These are phyloP conservation scores for Arrhamphus sclerolepis DNA, from an alignment of 2,797 vertebrate genomes.

Conservation along the genomic window DNA sequence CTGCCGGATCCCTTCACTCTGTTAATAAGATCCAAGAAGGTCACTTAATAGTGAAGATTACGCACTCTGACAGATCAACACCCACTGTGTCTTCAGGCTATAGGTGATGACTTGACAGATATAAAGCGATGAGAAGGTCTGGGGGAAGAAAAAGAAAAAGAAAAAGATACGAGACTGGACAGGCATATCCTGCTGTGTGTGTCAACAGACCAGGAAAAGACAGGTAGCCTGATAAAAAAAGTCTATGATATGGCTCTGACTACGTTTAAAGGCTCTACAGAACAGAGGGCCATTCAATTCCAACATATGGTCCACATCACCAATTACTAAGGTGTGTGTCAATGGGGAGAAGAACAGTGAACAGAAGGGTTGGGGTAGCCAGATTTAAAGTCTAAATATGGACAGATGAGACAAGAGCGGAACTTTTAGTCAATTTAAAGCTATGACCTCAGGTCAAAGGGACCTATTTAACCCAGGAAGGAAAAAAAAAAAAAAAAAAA, in stretches of 20 bases:
- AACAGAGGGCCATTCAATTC: conserved; percentile 68
- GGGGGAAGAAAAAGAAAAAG: not conserved
- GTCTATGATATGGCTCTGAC: conserved; percentile 41
- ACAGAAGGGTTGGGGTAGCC: conserved; percentile 38
- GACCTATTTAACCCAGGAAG: conserved; percentile 16
- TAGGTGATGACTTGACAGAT: conserved; percentile 27
- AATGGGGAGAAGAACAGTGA: conserved; percentile 52
- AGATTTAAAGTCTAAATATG: conserved; percentile 46
- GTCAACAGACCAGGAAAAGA: conserved; percentile 27
- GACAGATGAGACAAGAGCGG: conserved; percentile 45
- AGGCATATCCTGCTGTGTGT: not conserved
- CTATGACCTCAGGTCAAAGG: conserved; percentile 41
- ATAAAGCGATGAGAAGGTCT: conserved; percentile 18
- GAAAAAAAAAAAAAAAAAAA: too few relatives aligned
- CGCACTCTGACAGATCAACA: conserved; percentile 61
- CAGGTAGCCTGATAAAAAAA: conserved; percentile 47
- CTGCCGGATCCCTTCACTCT: conserved; percentile 36
- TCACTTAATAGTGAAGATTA: conserved; percentile 63
- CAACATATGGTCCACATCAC: conserved; percentile 72
- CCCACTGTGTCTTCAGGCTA: not conserved
- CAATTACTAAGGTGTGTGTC: conserved; percentile 70
- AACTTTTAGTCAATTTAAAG: conserved; percentile 47
- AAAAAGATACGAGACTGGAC: conserved; percentile 16
- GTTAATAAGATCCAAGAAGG: conserved; percentile 72
- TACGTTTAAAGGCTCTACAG: conserved; percentile 18